Evolutionary conservation across 2,888 invertebrate species (phyloP), one percentile per base, ranked within the genome.

Genomic region (Branchellion lobata): DNA sequence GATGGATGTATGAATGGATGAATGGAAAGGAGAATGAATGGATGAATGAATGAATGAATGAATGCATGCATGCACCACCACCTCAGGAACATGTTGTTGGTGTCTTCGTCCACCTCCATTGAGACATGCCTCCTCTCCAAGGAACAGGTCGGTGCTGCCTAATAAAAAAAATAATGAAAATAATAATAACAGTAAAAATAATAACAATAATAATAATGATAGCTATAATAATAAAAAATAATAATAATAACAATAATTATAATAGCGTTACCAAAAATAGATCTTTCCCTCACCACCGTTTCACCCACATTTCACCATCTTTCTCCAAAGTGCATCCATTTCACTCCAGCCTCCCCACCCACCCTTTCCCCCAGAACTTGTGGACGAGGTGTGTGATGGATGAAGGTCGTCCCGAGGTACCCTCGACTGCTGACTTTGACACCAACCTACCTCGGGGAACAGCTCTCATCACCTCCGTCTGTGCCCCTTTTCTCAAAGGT

Each of bases 341-440:
- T n/a, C n/a, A n/a, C n/a, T n/a, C n/a, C n/a, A n/a, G n/a, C n/a
- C n/a, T n/a, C n/a, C 40, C 5, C 40, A 40, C 40, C 5, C 40
- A 40, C 40, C 5, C 40, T 8, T 14, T 8, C 40, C 5, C 82
- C 0, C 81, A 86, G 85, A 74, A 82, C 14, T 89, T 87, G 74
- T 96, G 95, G 95, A 89, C 90, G 72, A 93, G 93, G 82, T 94
- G 94, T 92, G 91, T 90, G 83, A 90, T 93, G 86, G 91, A 90
- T 85, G 91, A 92, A 81, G 91, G 91, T 0, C 90, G 94, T 80
- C 94, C 94, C 0, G 94, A 94, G 86, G 88, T 96, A 1, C 29
- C 27, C 14, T 57, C 24, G 3, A 57, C 8, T 5, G 3, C 3
- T 5, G 61, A 57, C 61, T 57, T 57, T n/a, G n/a, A n/a, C n/a